Base-by-base conservation (phyloP, 1,140 invertebrate species). In the Leptinotarsa lineolata region DNA sequence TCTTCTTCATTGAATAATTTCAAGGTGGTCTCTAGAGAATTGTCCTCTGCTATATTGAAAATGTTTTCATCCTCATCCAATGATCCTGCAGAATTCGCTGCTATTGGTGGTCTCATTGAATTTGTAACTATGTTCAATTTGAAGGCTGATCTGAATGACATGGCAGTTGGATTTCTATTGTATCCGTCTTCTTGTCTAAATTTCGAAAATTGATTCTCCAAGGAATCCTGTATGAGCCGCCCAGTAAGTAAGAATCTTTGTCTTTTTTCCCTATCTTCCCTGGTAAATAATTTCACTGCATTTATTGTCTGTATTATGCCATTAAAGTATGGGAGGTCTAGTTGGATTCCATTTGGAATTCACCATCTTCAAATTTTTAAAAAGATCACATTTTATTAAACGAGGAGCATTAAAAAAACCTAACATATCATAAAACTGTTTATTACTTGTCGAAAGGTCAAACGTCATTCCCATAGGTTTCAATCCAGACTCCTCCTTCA, bases 251-350 rank as follows among this genome's bases (percentile, higher is more conserved):
- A 60, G 5, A 11, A 11, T 60, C n/a, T 60, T 60, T 60, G 59
- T 60, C 59, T n/a, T 11, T 60, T 60, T 60, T 60, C 59, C 59
- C 59, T 60, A 5, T 60, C 59, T 60, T 60, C 59, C 5, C 6
- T 60, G n/a, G 59, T n/a, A 60, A 60, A 60, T 60, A n/a, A 60
- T 60, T 60, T 60, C n/a, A 60, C 59, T 60, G 59, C 59, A 60
- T 60, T 60, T 60, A 60, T 60, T 11, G 59, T 60, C 59, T 60
- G 59, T n/a, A 60, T 11, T 60, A 60, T n/a, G n/a, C 59, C 59
- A 60, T 60, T 60, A n/a, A 60, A 60, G 59, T n/a, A n/a, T 60
- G 59, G 59, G 59, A 60, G 59, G 59, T 60, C 59, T 60, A 60
- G 6, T 60, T 60, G 59, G 59, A 5, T 11, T 60, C n/a, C 59